Percentiles rank a stretch among this genome's conserved stretches.
phyloP scores from a whole-genome alignment of 2,113 vertebrate genomes.

The Nipponia nippon region DNA sequence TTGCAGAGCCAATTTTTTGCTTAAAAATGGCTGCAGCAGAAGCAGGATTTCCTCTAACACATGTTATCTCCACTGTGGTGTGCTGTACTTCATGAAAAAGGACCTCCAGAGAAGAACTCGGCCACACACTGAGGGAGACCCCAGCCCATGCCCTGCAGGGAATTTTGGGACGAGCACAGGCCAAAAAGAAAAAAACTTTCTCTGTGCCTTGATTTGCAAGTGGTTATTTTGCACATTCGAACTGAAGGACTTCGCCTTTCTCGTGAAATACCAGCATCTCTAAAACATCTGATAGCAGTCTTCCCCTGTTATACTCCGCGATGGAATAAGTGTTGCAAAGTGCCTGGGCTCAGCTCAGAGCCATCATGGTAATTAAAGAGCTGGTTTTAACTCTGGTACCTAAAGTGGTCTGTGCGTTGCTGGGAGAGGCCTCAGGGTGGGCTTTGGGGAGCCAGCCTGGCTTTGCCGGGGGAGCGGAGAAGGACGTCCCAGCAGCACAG shows the following conservation, averaged over 20 bases:
- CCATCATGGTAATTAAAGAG: background rate
- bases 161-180: background rate
- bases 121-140: background rate
- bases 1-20: background rate
- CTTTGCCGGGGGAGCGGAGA: background rate
- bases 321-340: background rate
- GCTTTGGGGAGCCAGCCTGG: background rate
- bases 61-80: no score
- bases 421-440: background rate
- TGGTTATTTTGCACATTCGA: background rate
- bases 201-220: background rate
- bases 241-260: background rate
- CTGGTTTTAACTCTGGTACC: background rate
- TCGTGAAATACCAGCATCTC: background rate
- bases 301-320: no score
- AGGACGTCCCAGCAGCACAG: background rate
- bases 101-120: background rate
- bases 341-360: background rate
- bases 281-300: background rate
- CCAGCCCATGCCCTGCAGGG: background rate
- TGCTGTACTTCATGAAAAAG: background rate
- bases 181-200: background rate
- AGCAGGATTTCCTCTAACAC: background rate
- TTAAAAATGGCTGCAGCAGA: background rate
- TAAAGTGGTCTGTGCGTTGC: background rate